phyloP scores from a whole-genome alignment of 2,797 vertebrate species.

The Bradypus variegatus region DNA sequence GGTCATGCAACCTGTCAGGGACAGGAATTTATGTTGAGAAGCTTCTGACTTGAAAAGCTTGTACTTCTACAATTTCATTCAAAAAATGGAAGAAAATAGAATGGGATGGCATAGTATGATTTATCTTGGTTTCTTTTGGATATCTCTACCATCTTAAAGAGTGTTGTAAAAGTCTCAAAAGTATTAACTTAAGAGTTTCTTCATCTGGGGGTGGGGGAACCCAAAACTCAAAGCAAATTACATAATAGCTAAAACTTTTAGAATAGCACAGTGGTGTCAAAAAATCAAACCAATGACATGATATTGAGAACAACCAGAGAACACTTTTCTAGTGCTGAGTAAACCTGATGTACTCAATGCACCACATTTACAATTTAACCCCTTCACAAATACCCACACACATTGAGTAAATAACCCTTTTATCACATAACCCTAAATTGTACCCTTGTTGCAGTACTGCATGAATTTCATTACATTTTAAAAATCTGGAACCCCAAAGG shows the following conservation, averaged over 20 bases:
- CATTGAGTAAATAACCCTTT: conserved; percentile 50
- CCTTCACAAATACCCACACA: background rate
- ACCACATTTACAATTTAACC: conserved; percentile 50
- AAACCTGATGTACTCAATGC: conserved; percentile 27
- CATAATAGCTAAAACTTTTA: background rate
- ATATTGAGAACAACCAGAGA: conserved; percentile 1
- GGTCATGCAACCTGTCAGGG: background rate
- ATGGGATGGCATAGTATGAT: background rate
- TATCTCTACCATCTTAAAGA: background rate
- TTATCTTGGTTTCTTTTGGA: background rate
- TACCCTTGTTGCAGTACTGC: conserved; percentile 71
- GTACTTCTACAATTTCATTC: background rate
- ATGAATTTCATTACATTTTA: conserved; percentile 61
- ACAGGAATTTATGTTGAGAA: background rate
- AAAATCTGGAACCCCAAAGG: conserved; percentile 64
- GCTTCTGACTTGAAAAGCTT: background rate
- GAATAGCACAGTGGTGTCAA: background rate
- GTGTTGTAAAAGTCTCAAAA: background rate
- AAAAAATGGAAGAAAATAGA: background rate
- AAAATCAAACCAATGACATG: background rate
- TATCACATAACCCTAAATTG: conserved; percentile 39
- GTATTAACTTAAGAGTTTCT: conserved; percentile 36
- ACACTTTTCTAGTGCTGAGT: background rate
- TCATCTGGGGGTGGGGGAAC: conserved; percentile 1
- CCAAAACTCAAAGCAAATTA: background rate